Conservation (phyloP, 2,113 vertebrate species). For the Salvelinus namaycush region DNA sequence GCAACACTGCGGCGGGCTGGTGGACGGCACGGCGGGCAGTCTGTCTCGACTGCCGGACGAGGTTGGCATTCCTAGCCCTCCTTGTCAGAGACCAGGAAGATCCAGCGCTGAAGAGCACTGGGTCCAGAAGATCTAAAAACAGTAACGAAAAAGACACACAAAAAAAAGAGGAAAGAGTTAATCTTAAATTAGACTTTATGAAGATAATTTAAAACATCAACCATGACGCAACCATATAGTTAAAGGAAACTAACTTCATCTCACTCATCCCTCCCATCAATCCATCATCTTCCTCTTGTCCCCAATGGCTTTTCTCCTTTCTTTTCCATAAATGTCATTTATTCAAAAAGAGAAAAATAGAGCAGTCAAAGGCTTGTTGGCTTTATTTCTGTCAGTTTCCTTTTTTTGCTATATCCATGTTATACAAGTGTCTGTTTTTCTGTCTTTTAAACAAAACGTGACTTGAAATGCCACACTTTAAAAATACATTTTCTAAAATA, state of each 20-base stretch:
- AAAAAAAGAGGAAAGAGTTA: slow-evolving; percentile 72
- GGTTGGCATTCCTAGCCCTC: slow-evolving; percentile 74
- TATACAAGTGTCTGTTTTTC: slow-evolving; percentile 79
- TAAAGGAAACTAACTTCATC: slow-evolving; percentile 49
- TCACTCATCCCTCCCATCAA: slow-evolving; percentile 3
- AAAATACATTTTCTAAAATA: slow-evolving; percentile 84
- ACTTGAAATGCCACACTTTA: slow-evolving; percentile 83
- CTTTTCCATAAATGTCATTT: slow-evolving; percentile 75
- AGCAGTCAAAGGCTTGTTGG: slow-evolving; percentile 80
- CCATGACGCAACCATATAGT: slow-evolving; percentile 66
- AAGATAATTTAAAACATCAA: slow-evolving; percentile 80
- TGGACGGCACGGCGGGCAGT: slow-evolving; percentile 63
- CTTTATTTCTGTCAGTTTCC: slow-evolving; percentile 72
- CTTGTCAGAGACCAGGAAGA: slow-evolving; percentile 67
- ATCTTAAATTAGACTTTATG: slow-evolving; percentile 85
- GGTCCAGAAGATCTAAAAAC: slow-evolving; percentile 74
- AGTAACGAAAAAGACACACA: slow-evolving; percentile 51
- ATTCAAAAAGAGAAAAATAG: slow-evolving; percentile 69
- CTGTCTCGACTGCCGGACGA: slow-evolving; percentile 69
- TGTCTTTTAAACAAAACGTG: slow-evolving; percentile 82
- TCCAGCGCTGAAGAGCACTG: slow-evolving; percentile 66
- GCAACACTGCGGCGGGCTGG: slow-evolving; percentile 32
- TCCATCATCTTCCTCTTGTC: slow-evolving; percentile 24
- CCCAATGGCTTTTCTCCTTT: slow-evolving; percentile 13
- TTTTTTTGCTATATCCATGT: slow-evolving; percentile 72